phyloP scores from a whole-genome alignment of 2,888 invertebrate genomes.

The Melieria omissa region DNA sequence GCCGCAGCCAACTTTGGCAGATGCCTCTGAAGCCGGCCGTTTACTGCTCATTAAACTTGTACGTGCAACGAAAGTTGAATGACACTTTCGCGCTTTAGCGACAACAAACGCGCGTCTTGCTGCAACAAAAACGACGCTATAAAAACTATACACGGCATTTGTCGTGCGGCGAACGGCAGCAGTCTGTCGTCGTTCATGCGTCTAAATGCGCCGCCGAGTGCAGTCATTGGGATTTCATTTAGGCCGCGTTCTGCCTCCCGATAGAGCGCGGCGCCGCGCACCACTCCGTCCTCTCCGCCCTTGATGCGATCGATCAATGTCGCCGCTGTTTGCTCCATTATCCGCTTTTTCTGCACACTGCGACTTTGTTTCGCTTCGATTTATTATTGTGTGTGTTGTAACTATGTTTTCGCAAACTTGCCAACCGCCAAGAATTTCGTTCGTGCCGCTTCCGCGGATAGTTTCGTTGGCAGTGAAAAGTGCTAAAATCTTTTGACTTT shows the following conservation, averaged over 20 bases:
- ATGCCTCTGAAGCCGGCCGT: too few relatives aligned
- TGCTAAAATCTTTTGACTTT: slow-evolving; percentile 31
- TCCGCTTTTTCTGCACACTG: background rate
- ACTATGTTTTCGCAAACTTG: background rate
- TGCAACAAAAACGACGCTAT: background rate
- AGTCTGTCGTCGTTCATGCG: background rate
- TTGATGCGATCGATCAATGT: slow-evolving; percentile 28
- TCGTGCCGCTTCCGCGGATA: background rate
- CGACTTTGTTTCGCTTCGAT: background rate
- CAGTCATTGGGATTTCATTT: too few relatives aligned
- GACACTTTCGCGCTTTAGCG: slow-evolving; percentile 23
- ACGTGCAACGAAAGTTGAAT: slow-evolving; percentile 25
- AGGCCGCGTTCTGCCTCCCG: too few relatives aligned
- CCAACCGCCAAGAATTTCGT: slow-evolving; percentile 12
- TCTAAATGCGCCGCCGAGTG: background rate
- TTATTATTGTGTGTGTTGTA: slow-evolving; percentile 14
- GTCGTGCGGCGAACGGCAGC: slow-evolving; percentile 11
- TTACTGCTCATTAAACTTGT: background rate
- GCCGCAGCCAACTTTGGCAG: too few relatives aligned
- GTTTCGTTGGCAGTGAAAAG: slow-evolving; percentile 24
- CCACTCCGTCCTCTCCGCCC: too few relatives aligned
- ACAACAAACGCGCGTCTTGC: background rate
- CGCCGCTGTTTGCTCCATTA: slow-evolving; percentile 28
- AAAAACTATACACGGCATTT: slow-evolving; percentile 3
- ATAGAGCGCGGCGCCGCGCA: background rate